Evolutionary conservation across 2,113 vertebrate species (phyloP).

Genomic region (Aphyosemion australe): DNA sequence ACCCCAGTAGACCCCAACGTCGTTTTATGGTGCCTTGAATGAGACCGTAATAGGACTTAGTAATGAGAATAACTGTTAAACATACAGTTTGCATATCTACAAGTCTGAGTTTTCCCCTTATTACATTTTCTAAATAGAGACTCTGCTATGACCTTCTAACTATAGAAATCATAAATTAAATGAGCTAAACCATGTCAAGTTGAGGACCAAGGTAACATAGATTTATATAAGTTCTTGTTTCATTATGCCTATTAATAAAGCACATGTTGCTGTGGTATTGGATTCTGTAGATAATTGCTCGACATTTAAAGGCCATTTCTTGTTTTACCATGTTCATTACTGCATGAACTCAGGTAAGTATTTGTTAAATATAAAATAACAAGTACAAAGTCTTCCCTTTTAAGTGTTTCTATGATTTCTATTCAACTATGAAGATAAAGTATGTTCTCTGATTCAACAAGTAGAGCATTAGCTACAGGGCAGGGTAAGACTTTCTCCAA

Average conservation of each 20-base stretch:
- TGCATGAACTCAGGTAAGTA: not conserved
- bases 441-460: not conserved
- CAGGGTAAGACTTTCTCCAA: too few relatives aligned
- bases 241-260: not conserved
- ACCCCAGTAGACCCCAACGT: not conserved
- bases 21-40: not conserved
- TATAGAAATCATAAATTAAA: not conserved
- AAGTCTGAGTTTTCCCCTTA: too few relatives aligned
- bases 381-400: not conserved
- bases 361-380: not conserved
- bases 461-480: not conserved
- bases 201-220: not conserved
- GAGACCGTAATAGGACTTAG: not conserved
- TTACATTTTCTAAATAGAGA: too few relatives aligned
- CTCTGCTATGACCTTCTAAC: not conserved
- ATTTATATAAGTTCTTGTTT: not conserved
- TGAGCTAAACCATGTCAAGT: not conserved
- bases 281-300: not conserved
- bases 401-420: not conserved
- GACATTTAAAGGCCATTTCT: not conserved
- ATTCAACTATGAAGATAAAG: not conserved
- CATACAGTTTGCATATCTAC: not conserved
- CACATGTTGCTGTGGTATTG: not conserved
- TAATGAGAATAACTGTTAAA: slow-evolving; percentile 37
- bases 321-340: not conserved